Base-by-base conservation (phyloP, 2,113 vertebrate genomes). In the Jacana jacana region DNA sequence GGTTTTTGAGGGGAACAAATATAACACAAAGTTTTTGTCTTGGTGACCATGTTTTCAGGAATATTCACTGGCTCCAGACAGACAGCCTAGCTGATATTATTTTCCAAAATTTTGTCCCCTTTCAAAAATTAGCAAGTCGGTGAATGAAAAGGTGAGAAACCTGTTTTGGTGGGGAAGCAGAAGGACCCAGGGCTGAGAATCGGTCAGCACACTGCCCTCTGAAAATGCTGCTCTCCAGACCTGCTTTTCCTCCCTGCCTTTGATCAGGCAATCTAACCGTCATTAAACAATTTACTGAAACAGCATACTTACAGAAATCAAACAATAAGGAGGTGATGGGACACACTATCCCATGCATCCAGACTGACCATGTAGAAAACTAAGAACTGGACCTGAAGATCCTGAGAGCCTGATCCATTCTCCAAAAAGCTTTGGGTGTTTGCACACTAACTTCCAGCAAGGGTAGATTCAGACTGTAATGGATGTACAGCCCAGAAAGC, bases 171-270 rank as follows among this genome's bases (percentile, higher is more conserved):
- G 66, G 33, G 40, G 9, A 60, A 28, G 35, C 9, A 52, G 49
- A 51, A 52, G 69, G 51, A 25, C 13, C 13, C 22, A 35, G 61
- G 51, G 16, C 20, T 60, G n/a, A 52, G 24, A 10, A 25, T 7
- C 0, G 0, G 30, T 12, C 49, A 55, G 13, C 55, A 12, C 2
- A 0, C 8, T 28, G 30, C 39, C 52, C 40, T 86, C 10, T 17
- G 11, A 24, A 44, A 42, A 12, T 7, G 46, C 24, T 64, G 16
- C 37, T 64, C 69, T 66, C 19, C 20, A 35, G 27, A 11, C 9
- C 51, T 57, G 24, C 18, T n/a, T 12, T 64, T 37, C 22, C 39
- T 44, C 40, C 55, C 14, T 52, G 13, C 23, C 33, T 25, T 40
- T 57, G 33, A 4, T 39, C 24, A 15, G 39, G 24, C 31, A 63